phyloP scores from a whole-genome alignment of 2,888 invertebrate species.

The Nephrotoma guestfalica region DNA sequence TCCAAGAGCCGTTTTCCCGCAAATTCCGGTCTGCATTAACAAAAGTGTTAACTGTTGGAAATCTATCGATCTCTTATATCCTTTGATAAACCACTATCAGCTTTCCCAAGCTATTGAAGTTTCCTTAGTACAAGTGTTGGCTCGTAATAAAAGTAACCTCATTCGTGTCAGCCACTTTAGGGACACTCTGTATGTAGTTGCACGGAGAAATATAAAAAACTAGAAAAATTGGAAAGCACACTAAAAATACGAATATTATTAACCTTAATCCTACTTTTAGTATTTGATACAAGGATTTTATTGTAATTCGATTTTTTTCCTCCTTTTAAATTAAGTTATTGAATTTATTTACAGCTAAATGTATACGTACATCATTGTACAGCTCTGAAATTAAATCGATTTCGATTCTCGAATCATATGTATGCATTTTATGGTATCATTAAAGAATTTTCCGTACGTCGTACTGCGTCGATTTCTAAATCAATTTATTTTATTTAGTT shows the following conservation, averaged over 20 bases:
- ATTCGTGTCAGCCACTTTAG: too few species aligned
- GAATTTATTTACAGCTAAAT: background rate
- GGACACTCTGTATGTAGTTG: too few species aligned
- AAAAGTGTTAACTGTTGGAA: too few species aligned
- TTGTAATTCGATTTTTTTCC: background rate
- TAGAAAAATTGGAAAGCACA: background rate
- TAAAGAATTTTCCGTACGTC: background rate
- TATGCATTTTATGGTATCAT: background rate
- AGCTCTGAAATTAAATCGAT: background rate
- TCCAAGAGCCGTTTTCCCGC: too few species aligned
- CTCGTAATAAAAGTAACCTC: too few species aligned
- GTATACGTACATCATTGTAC: background rate
- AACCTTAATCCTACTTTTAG: background rate
- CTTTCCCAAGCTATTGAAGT: too few species aligned
- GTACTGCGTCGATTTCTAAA: background rate
- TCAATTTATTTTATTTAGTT: background rate
- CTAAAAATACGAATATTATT: background rate
- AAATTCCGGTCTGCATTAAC: too few species aligned
- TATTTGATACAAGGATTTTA: background rate
- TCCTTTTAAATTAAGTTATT: background rate
- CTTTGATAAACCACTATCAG: too few species aligned
- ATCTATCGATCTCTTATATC: too few species aligned
- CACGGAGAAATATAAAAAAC: background rate
- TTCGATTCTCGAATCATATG: background rate
- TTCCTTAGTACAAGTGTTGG: too few species aligned